These are phyloP conservation scores for Macrobrachium rosenbergii DNA, from an alignment of 1,140 invertebrate genomes.

Conservation along the genomic window DNA sequence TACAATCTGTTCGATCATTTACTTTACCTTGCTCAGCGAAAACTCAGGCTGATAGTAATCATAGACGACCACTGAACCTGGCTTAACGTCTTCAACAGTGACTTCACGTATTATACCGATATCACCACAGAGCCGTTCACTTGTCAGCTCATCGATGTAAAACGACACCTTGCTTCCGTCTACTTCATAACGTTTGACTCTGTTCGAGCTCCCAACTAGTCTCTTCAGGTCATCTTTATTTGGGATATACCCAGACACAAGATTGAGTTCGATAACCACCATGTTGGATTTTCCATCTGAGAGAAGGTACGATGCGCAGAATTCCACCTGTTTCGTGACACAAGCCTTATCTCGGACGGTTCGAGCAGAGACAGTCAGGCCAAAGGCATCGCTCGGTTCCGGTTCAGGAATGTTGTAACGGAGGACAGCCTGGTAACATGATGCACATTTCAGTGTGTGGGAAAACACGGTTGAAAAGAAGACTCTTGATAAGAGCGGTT, in stretches of 20 bases:
- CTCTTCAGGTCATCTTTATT: conserved; percentile 38
- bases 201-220: neutral
- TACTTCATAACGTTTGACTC: conserved; percentile 71
- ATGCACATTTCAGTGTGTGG: neutral
- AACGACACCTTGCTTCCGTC: conserved; percentile 69
- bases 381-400: conserved; percentile 2
- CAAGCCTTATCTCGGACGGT: conserved; percentile 26
- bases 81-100: conserved; percentile 10
- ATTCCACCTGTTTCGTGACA: conserved; percentile 6
- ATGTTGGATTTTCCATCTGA: conserved; percentile 59
- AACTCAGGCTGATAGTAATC: conserved; percentile 42
- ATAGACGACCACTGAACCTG: conserved; percentile 16
- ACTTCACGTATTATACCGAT: conserved; percentile 67
- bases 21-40: conserved; percentile 12
- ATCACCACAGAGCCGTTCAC: conserved; percentile 70
- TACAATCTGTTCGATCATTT: neutral
- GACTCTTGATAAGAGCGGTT: neutral
- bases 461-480: neutral
- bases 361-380: neutral
- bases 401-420: conserved; percentile 28
- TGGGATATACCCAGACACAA: conserved; percentile 62
- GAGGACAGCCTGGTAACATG: conserved; percentile 14
- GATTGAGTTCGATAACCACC: conserved; percentile 64
- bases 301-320: conserved; percentile 38
- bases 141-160: conserved; percentile 71